Percentiles rank a stretch among this genome's conserved stretches.
phyloP scores from a whole-genome alignment of 2,797 vertebrate genomes.

The Pangasius mekongensis region DNA sequence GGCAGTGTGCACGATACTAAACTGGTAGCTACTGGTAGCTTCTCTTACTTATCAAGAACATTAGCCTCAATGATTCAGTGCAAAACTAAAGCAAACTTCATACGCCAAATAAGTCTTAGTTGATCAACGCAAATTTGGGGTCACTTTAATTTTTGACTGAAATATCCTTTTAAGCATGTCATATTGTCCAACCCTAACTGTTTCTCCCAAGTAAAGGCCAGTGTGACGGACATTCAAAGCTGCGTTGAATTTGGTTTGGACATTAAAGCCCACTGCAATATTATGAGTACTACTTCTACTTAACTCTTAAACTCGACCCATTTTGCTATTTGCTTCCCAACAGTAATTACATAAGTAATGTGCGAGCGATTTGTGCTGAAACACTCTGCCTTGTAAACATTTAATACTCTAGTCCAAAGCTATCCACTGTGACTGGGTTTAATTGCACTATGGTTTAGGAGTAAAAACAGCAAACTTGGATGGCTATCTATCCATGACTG shows the following conservation, averaged over 20 bases:
- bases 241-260: conserved; percentile 11
- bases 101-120: background rate
- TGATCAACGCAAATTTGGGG: background rate
- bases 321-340: conserved; percentile 13
- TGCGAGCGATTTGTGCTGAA: conserved; percentile 37
- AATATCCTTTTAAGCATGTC: background rate
- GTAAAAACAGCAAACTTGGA: conserved; percentile 40
- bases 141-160: background rate
- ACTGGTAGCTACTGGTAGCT: background rate
- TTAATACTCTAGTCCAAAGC: conserved; percentile 25
- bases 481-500: conserved; percentile 35
- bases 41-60: background rate
- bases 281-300: background rate
- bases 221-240: conserved; percentile 19
- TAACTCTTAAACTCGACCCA: conserved; percentile 12
- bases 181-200: background rate
- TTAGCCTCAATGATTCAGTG: background rate
- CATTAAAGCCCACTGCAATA: background rate
- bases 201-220: conserved; percentile 1
- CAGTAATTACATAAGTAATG: conserved; percentile 19
- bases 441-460: conserved; percentile 54
- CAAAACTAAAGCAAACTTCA: background rate
- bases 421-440: conserved; percentile 25
- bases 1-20: background rate
- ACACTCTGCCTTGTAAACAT: conserved; percentile 56